phyloP scores from a whole-genome alignment of 2,797 vertebrate species.

The Gallinago solitaria region DNA sequence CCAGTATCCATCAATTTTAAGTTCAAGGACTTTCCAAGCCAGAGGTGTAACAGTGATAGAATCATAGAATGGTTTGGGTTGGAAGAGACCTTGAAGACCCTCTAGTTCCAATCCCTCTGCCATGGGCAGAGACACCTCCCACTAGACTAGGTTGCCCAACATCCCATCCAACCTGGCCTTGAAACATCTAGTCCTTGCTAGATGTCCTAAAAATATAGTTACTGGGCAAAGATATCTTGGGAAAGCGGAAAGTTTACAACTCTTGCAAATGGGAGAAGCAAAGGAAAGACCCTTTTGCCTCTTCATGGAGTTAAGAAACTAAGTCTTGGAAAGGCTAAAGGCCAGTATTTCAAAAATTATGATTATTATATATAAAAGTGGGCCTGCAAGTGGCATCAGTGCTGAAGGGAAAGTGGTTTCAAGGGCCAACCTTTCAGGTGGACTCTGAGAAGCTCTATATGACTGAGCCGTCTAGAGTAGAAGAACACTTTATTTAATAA shows the following conservation, averaged over 20 bases:
- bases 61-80: neutral
- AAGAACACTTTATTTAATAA: neutral
- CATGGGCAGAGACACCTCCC: neutral
- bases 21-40: neutral
- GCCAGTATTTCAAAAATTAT: neutral
- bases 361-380: neutral
- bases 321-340: neutral
- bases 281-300: neutral
- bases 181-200: neutral
- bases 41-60: neutral
- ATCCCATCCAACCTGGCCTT: neutral
- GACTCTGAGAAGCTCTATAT: neutral
- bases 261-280: neutral
- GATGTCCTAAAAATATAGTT: neutral
- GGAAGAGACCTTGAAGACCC: neutral
- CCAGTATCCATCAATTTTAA: neutral
- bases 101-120: neutral
- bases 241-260: neutral
- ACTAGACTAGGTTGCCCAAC: neutral
- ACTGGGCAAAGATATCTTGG: neutral
- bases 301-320: rapidly evolving
- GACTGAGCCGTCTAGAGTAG: neutral
- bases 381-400: neutral
- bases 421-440: neutral
- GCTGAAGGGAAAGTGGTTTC: neutral